These are phyloP conservation scores for Oedothorax gibbosus DNA, from an alignment of 1,140 invertebrate species.

Conservation along the genomic window DNA sequence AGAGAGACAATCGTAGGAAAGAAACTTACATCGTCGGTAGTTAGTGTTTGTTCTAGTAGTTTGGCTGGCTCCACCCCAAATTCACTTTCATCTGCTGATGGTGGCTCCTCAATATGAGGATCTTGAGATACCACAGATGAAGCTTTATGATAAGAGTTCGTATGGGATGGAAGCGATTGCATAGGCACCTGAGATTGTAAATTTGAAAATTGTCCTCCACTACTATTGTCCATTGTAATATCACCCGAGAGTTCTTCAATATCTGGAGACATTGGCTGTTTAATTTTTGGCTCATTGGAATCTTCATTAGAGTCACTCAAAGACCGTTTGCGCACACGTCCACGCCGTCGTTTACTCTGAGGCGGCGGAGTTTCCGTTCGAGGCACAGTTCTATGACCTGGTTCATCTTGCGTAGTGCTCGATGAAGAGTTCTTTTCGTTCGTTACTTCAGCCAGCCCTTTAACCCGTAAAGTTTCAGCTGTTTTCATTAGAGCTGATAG, in stretches of 20 bases:
- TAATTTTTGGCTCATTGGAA: conserved; percentile 57
- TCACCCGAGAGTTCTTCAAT: conserved; percentile 56
- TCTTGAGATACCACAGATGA: conserved; percentile 48
- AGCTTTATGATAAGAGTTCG: conserved; percentile 32
- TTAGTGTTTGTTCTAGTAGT: conserved; percentile 62
- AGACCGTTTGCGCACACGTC: conserved; percentile 43
- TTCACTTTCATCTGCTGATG: conserved; percentile 48
- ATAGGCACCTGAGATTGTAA: conserved; percentile 60
- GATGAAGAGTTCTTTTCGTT: conserved; percentile 35
- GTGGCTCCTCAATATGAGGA: conserved; percentile 49
- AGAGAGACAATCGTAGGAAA: background rate
- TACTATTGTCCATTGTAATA: conserved; percentile 23
- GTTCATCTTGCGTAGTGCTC: conserved; percentile 16
- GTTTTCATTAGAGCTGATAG: conserved; percentile 82
- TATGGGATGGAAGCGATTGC: conserved; percentile 39
- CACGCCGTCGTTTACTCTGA: conserved; percentile 33
- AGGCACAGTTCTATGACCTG: conserved; percentile 21
- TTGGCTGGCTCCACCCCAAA: conserved; percentile 60
- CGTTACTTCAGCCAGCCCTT: conserved; percentile 82
- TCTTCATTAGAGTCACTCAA: conserved; percentile 59
- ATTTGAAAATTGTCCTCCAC: conserved; percentile 39
- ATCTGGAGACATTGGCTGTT: conserved; percentile 57
- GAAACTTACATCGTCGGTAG: conserved; percentile 60
- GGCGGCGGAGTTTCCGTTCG: conserved; percentile 52
- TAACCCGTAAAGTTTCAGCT: conserved; percentile 86